Conservation (phyloP, 2,113 vertebrate genomes). For the Corynorhinus townsendii region DNA sequence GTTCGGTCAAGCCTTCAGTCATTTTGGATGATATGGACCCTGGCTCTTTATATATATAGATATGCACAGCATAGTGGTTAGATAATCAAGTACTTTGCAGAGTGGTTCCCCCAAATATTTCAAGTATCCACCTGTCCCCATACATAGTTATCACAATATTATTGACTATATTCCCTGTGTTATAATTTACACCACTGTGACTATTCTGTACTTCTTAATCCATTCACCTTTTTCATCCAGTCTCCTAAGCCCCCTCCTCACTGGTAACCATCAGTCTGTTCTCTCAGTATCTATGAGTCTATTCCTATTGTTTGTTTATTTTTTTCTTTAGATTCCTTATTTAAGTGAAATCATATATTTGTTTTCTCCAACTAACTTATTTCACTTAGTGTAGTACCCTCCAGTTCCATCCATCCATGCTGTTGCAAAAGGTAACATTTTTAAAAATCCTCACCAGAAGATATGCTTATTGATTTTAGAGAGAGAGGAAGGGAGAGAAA, state of each 20-base stretch:
- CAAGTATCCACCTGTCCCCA: no score
- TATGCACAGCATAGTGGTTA: no score
- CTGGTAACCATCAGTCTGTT: not conserved
- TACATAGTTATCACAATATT: not conserved
- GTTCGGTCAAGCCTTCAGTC: no score
- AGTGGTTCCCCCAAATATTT: no score
- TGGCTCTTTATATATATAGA: no score
- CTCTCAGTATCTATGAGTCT: not conserved
- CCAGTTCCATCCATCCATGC: not conserved
- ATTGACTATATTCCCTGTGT: not conserved
- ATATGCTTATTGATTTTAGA: no score
- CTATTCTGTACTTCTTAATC: not conserved
- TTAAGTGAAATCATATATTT: not conserved
- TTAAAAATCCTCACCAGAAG: no score
- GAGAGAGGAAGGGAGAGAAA: no score
- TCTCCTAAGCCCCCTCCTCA: not conserved
- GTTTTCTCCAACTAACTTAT: not conserved
- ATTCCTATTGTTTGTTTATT: not conserved
- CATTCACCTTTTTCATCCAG: not conserved
- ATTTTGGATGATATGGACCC: no score
- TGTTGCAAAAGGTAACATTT: not conserved
- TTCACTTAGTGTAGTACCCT: not conserved
- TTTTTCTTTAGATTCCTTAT: not conserved
- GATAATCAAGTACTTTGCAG: no score
- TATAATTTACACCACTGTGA: no score